These are phyloP conservation scores for Leptinotarsa undecemlineata DNA, from an alignment of 1,140 invertebrate genomes.

Conservation along the genomic window DNA sequence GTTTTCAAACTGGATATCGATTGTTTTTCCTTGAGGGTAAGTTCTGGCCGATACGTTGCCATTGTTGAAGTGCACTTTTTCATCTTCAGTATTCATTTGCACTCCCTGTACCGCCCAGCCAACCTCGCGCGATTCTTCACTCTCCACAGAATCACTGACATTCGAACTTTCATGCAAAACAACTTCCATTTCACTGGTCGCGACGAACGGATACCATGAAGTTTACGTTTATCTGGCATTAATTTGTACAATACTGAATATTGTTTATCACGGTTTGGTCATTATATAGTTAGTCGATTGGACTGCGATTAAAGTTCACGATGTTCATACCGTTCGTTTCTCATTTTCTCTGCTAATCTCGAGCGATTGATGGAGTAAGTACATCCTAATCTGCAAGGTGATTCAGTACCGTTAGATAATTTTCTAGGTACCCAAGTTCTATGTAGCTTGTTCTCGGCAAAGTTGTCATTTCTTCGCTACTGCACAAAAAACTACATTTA, in stretches of 20 bases:
- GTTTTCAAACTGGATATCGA: slow-evolving; percentile 74
- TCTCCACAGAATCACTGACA: background rate
- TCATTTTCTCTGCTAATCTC: background rate
- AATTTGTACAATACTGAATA: slow-evolving; percentile 8
- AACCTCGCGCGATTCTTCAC: background rate
- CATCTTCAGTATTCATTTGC: slow-evolving; percentile 6
- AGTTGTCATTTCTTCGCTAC: background rate
- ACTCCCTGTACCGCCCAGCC: background rate
- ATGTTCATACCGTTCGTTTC: background rate
- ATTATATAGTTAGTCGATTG: slow-evolving; percentile 22
- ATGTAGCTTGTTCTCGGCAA: background rate
- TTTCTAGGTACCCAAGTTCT: background rate
- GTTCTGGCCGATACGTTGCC: slow-evolving; percentile 52
- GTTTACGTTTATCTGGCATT: slow-evolving; percentile 1
- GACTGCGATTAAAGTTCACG: slow-evolving; percentile 26
- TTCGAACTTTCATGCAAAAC: slow-evolving; percentile 15
- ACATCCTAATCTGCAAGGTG: background rate
- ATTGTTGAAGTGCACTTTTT: slow-evolving; percentile 52
- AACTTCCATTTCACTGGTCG: slow-evolving; percentile 10
- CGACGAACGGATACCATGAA: background rate
- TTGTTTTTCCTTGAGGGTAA: slow-evolving; percentile 53
- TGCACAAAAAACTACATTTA: background rate
- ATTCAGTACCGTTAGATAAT: background rate
- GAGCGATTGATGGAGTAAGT: background rate
- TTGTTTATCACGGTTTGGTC: slow-evolving; percentile 21